A percentile compares a stretch with the other conserved stretches of the same genome.
Evolutionary conservation across 1,140 invertebrate species (phyloP).

Genomic region (Caenorhabditis tropicalis): DNA sequence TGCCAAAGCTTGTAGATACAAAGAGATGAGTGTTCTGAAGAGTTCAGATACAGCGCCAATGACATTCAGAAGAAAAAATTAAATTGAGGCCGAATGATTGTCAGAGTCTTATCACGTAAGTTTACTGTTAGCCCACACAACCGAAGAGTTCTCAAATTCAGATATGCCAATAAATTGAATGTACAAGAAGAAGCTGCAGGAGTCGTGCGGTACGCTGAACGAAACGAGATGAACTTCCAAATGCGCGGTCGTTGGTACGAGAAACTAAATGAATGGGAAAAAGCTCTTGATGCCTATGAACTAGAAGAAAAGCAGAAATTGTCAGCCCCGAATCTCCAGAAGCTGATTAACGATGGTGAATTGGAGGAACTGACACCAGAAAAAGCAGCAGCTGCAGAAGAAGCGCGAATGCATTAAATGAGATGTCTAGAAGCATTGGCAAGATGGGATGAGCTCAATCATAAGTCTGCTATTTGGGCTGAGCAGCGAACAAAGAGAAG

Average conservation of each 20-base stretch:
- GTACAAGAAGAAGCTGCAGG: conserved; percentile 95
- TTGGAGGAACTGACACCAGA: background rate
- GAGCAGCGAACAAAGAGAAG: background rate
- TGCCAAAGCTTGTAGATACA: conserved; percentile 97
- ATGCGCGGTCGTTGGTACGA: conserved; percentile 96
- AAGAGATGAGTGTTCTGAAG: conserved; percentile 91
- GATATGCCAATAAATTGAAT: conserved; percentile 98
- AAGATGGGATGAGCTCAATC: conserved; percentile 81
- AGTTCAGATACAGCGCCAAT: conserved; percentile 62
- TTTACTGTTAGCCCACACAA: conserved; percentile 2
- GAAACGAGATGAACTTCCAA: conserved; percentile 73
- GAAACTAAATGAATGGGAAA: conserved; percentile 97
- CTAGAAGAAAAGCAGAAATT: background rate
- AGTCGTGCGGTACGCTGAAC: conserved; percentile 86
- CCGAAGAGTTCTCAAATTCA: conserved; percentile 61
- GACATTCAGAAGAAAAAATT: background rate
- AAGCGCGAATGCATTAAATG: conserved; percentile 89
- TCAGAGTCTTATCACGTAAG: conserved; percentile 62
- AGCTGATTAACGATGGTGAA: background rate
- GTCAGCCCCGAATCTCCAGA: background rate
- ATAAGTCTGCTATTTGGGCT: conserved; percentile 34
- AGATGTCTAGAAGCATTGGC: conserved; percentile 94
- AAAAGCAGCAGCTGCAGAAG: conserved; percentile 76
- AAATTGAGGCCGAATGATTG: conserved; percentile 56
- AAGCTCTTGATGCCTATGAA: conserved; percentile 79